Percentiles rank a stretch among this genome's conserved stretches.
Evolutionary conservation across 2,797 vertebrate species (phyloP).

Genomic region (Tenualosa thibaudeaui): DNA sequence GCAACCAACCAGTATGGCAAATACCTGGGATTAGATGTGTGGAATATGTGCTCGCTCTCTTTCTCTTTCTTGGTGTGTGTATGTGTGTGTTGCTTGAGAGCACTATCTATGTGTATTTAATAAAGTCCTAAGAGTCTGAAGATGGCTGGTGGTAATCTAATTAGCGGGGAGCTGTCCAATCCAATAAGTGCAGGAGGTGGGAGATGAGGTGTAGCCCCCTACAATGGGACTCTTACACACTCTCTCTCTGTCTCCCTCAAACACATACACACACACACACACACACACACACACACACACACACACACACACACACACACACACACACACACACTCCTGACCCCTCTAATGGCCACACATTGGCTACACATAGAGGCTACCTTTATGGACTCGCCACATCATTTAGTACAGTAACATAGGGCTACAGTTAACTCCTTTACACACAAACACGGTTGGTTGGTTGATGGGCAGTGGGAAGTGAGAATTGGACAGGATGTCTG

Average conservation of each 20-base stretch:
- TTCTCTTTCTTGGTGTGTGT: neutral
- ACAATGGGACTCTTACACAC: constrained; percentile 62
- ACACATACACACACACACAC: constrained; percentile 2
- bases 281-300: neutral
- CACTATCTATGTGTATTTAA: constrained; percentile 1
- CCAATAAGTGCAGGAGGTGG: constrained; percentile 77
- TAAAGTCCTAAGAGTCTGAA: neutral
- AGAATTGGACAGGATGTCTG: neutral
- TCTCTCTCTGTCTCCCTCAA: no score
- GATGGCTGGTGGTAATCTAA: constrained; percentile 64
- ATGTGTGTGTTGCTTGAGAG: neutral
- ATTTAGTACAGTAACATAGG: neutral
- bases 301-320: constrained; percentile 16
- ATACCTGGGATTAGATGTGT: no score
- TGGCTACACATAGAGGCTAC: neutral
- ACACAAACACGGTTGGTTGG: constrained; percentile 48
- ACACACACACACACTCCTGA: neutral
- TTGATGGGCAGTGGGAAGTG: neutral
- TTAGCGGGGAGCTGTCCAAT: constrained; percentile 75
- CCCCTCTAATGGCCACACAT: neutral
- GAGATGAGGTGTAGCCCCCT: constrained; percentile 64
- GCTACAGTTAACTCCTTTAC: neutral
- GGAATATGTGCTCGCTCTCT: neutral
- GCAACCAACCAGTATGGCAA: neutral
- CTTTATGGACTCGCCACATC: neutral